Percentiles rank a stretch among this genome's conserved stretches.
Conservation (phyloP, 2,797 vertebrate species). For the Rhincodon typus region DNA sequence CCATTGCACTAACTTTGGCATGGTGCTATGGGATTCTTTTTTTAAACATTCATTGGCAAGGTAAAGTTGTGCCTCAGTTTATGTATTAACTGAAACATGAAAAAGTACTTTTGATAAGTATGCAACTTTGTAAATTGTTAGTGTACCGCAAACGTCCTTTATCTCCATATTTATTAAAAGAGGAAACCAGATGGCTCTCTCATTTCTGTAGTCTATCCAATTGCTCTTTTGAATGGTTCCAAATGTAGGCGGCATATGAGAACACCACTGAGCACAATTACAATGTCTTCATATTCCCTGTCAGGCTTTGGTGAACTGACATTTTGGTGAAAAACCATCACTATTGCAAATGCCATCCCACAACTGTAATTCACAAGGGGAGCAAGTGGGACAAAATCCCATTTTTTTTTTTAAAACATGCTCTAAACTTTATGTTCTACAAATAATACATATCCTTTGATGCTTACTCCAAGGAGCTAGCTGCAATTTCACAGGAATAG, state of each 20-base stretch:
- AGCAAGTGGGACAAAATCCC: neutral
- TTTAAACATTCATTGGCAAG: neutral
- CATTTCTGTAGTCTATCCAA: neutral
- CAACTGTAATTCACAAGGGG: neutral
- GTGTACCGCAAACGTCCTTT: neutral
- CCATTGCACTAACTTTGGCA: neutral
- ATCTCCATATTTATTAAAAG: neutral
- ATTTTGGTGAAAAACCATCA: neutral
- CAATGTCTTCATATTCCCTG: neutral
- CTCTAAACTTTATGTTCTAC: neutral
- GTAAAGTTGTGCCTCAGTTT: neutral
- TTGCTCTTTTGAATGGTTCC: neutral
- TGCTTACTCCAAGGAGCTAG: neutral
- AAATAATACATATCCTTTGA: neutral
- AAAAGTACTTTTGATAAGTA: neutral
- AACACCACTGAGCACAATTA: neutral
- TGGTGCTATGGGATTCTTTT: neutral
- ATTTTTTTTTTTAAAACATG: neutral
- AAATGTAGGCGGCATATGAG: neutral
- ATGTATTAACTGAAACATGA: neutral
- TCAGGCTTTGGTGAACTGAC: neutral
- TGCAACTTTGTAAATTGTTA: neutral
- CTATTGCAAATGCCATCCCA: neutral
- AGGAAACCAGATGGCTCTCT: neutral
- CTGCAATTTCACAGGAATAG: neutral